phyloP scores from a whole-genome alignment of 2,113 vertebrate genomes.

The Brienomyrus longianalis region DNA sequence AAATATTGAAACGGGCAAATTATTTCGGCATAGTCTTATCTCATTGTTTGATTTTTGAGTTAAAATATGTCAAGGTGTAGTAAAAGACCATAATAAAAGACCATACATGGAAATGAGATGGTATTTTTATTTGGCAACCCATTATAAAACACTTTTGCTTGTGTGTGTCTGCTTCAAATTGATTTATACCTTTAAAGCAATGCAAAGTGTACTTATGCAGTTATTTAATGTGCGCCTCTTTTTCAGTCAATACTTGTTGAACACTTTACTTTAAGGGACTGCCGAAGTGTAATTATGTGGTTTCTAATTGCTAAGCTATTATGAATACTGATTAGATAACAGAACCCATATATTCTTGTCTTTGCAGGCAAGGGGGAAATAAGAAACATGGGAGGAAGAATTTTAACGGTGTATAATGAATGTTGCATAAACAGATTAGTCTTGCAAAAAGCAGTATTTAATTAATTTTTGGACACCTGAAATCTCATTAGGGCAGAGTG shows the following conservation, averaged over 20 bases:
- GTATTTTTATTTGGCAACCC: not conserved
- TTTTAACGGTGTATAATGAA: not conserved
- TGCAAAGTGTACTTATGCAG: slow-evolving; percentile 49
- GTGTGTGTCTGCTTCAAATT: slow-evolving; percentile 35
- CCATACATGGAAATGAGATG: not conserved
- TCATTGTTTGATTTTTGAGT: not conserved
- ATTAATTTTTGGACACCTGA: not conserved
- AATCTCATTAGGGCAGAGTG: not conserved
- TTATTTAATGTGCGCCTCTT: slow-evolving; percentile 50
- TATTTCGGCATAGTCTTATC: not conserved
- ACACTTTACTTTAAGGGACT: slow-evolving; percentile 47
- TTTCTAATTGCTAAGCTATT: slow-evolving; percentile 46
- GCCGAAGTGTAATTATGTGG: slow-evolving; percentile 47
- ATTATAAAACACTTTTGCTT: not conserved
- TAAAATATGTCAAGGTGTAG: not conserved
- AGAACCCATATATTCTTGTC: slow-evolving; percentile 28
- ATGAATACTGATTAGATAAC: slow-evolving; percentile 42
- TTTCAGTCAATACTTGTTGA: slow-evolving; percentile 43
- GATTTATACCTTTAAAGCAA: slow-evolving; percentile 47
- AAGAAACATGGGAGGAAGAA: slow-evolving; percentile 8
- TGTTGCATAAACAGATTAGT: slow-evolving; percentile 11
- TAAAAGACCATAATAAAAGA: too few species aligned
- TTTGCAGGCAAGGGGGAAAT: slow-evolving; percentile 15
- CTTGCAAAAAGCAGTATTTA: slow-evolving; percentile 13
- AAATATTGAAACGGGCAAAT: too few species aligned